These are phyloP conservation scores for Galeruca laticollis DNA, from an alignment of 2,888 invertebrate species.

Conservation along the genomic window DNA sequence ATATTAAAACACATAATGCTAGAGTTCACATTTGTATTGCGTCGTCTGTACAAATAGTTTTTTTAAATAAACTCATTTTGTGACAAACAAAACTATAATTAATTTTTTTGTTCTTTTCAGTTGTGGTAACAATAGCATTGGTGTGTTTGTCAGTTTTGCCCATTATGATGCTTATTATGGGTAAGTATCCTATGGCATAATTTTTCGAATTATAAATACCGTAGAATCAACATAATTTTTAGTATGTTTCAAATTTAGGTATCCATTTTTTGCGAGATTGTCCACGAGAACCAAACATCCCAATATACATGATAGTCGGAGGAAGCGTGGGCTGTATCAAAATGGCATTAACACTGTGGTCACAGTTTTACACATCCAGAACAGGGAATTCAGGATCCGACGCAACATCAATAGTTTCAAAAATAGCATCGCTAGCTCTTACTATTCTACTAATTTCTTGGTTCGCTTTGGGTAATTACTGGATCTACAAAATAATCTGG, in stretches of 20 bases:
- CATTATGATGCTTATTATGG: constrained; percentile 82
- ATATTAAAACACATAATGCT: no score
- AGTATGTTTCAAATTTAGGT: constrained; percentile 68
- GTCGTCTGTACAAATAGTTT: no score
- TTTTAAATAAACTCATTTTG: no score
- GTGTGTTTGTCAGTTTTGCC: constrained; percentile 78
- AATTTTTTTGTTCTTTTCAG: constrained; percentile 66
- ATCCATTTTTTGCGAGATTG: constrained; percentile 84
- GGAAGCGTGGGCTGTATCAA: constrained; percentile 81
- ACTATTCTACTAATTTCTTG: constrained; percentile 78
- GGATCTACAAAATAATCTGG: constrained; percentile 83
- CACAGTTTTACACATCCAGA: constrained; percentile 74
- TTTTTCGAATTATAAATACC: neutral
- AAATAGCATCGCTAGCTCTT: constrained; percentile 75
- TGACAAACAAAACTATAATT: no score
- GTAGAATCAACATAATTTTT: no score
- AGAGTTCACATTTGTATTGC: no score
- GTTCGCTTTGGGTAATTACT: constrained; percentile 84
- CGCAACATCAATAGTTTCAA: constrained; percentile 71
- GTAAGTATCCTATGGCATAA: constrained; percentile 72
- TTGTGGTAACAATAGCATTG: constrained; percentile 78
- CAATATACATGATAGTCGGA: constrained; percentile 87
- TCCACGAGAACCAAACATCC: constrained; percentile 81
- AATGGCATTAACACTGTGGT: constrained; percentile 76
- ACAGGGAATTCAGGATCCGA: constrained; percentile 64